phyloP scores from a whole-genome alignment of 2,113 vertebrate species.

The human (Homo sapiens) region GRCh38 chr20:21548001-21548500 shows the following conservation, averaged over 20 bases:
- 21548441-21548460: background rate
- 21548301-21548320: background rate
- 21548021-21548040: no score
- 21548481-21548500: slow-evolving; percentile 24
- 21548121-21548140: background rate
- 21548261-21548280: background rate
- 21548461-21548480: background rate
- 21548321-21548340: background rate
- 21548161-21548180: background rate
- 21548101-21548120: background rate
- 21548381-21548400: background rate
- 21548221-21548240: background rate
- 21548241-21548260: accelerated
- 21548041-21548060: no score
- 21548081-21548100: no score
- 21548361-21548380: background rate
- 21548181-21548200: accelerated
- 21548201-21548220: background rate
- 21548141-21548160: background rate
- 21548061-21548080: no score
- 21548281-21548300: background rate
- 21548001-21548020: no score
- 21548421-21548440: background rate
- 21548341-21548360: background rate
- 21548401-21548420: background rate